Evolutionary conservation across 2,797 vertebrate species (phyloP), one percentile per base, ranked within the genome.

Genomic region (Siniperca undulata): DNA sequence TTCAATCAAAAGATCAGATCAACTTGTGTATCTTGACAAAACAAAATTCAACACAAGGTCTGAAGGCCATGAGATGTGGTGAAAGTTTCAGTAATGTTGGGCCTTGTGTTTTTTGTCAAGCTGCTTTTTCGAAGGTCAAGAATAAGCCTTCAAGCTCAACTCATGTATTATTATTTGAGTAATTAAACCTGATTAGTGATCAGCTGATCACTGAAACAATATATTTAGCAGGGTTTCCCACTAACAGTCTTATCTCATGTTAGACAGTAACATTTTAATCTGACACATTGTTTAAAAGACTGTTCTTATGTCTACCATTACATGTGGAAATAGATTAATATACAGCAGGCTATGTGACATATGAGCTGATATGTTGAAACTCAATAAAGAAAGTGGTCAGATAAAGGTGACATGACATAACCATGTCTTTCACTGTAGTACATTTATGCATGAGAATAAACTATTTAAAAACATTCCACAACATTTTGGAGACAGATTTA

Each of bases 151-250:
- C 55, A 42, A 17, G 24, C 44, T 70, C 19, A 44, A 22, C 52
- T 74, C 13, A 1, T 72, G 55, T 42, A 19, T 66, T 65, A 19
- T 64, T 61, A 69, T 70, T 30, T 20, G 7, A 76, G 70, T 34
- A 24, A 46, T 36, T 64, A 46, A 75, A 59, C 17, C 55, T 62
- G 38, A 85, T 78, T 67, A 81, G 40, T 27, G 66, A 75, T 76
- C 67, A 77, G 77, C 68, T 70, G 72, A 59, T 60, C 17, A 40
- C 27, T 27, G 69, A 52, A 65, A 71, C 27, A 56, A 36, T 34
- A 44, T 56, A 40, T 62, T 73, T n/a, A 44, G 19, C 40, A 42
- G 46, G 11, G 42, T 27, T 27, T 27, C 27, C 2, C 27, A 27
- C 27, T 27, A 27, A 27, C 27, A 27, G 27, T 27, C 27, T 27